Conservation (phyloP, 2,797 vertebrate species). For the Rhynchotus rufescens region DNA sequence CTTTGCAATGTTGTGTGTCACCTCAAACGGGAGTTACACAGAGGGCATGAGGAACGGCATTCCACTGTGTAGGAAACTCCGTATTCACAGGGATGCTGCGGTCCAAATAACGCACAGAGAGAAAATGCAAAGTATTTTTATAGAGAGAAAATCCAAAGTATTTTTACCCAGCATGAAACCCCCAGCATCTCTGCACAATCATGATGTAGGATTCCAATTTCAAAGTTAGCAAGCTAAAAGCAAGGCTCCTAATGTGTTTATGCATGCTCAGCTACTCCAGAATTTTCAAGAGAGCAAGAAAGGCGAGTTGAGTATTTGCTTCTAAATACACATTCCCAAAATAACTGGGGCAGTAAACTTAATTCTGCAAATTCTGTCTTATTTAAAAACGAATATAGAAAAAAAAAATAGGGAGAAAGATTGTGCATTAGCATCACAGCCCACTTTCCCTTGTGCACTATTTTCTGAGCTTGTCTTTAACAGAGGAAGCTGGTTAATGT, state of each 20-base stretch:
- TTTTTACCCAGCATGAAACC: background rate
- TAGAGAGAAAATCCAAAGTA: background rate
- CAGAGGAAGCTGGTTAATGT: background rate
- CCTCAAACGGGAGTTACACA: background rate
- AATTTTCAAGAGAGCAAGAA: background rate
- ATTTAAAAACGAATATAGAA: background rate
- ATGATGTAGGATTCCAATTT: fast-evolving
- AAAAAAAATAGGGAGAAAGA: background rate
- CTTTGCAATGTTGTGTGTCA: background rate
- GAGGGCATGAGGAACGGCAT: background rate
- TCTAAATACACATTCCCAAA: background rate
- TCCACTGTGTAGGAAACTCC: background rate
- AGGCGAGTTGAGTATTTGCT: background rate
- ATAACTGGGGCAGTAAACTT: background rate
- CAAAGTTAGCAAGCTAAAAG: background rate
- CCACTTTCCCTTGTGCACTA: background rate
- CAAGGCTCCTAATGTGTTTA: background rate
- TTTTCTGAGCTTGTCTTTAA: background rate
- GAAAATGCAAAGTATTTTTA: too few relatives aligned
- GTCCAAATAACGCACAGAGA: background rate
- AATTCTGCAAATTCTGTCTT: background rate
- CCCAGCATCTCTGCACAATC: fast-evolving
- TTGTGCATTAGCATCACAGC: background rate
- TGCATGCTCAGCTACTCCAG: background rate
- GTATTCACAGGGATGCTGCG: fast-evolving